Conservation (phyloP, 2,888 invertebrate genomes). For the Lacanobia oleracea region DNA sequence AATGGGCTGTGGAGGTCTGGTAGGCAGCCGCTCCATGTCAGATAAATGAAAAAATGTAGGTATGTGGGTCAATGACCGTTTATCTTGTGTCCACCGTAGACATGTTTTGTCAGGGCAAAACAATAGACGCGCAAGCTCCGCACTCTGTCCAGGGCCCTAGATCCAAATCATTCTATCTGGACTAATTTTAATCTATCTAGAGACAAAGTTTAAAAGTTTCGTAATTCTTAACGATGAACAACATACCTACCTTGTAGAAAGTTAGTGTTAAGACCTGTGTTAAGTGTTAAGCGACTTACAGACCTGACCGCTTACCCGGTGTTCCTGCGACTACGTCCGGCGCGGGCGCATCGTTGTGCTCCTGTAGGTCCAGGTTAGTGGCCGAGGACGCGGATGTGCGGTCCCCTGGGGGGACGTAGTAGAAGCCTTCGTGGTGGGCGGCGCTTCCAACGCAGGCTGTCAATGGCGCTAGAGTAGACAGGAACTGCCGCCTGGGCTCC, state of each 20-base stretch:
- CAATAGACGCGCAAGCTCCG: not conserved
- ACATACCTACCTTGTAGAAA: not conserved
- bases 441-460: conserved; percentile 93
- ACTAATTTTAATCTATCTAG: not conserved
- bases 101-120: too few relatives aligned
- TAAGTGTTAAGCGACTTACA: conserved; percentile 33
- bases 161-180: not conserved
- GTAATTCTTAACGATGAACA: not conserved
- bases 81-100: too few relatives aligned
- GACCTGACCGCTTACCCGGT: conserved; percentile 83
- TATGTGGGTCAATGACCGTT: too few relatives aligned
- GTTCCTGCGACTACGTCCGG: conserved; percentile 96
- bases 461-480: conserved; percentile 94
- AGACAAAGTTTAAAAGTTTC: not conserved
- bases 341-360: conserved; percentile 90
- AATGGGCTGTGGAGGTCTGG: too few relatives aligned
- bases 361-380: conserved; percentile 91
- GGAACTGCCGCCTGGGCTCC: conserved; percentile 94
- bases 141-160: not conserved
- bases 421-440: conserved; percentile 87
- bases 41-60: too few relatives aligned
- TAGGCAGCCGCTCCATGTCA: too few relatives aligned
- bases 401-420: conserved; percentile 90
- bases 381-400: conserved; percentile 91
- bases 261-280: conserved; percentile 9